Base-by-base conservation (phyloP, 2,888 invertebrate species). In the Tetranychus truncatus region DNA sequence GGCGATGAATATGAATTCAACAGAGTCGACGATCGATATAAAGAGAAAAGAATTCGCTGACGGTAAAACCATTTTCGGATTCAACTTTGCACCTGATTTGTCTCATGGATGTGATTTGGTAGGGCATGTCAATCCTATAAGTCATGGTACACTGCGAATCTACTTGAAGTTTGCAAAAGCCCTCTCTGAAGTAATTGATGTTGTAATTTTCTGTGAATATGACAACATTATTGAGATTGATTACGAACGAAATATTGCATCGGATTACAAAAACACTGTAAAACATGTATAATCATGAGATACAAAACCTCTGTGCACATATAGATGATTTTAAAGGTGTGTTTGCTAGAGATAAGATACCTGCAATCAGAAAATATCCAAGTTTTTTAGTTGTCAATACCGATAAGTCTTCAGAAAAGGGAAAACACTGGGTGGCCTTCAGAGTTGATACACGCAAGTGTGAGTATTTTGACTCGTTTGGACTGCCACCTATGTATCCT, bases 391-490 rank as follows among this genome's bases (percentile, higher is more conserved):
- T 75, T 3, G 45, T 72, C 7, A 75, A 75, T 45, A 74, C 72
- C 9, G 75, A 75, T n/a, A 20, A 34, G 8, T 15, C 65, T n/a
- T 1, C 55, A n/a, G 5, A 24, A 66, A 65, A 24, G n/a, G 75
- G 75, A 3, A 65, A 46, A 11, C 75, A 75, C 45, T 75, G 75
- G 75, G 66, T 73, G 11, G 75, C 73, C 21, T 46, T 74, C 0
- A 45, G 24, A 15, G 1, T n/a, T 1, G 55, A 34, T 15, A 9
- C 5, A 11, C 24, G 73, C 1, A 15, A 69, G 6, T 44, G 21
- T 9, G 72, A 73, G 45, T 75, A 75, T 45, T 75, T 75, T 74
- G 75, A 75, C 21, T 66, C 73, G 6, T 75, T 75, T 66, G 75
- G 75, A 4, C 34, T 75, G 44, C 75, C 72, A 15, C 75, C 75